Evolutionary conservation across 2,797 vertebrate species (phyloP), one percentile per base, ranked within the genome.

Genomic region (Halcyon leucocephala): DNA sequence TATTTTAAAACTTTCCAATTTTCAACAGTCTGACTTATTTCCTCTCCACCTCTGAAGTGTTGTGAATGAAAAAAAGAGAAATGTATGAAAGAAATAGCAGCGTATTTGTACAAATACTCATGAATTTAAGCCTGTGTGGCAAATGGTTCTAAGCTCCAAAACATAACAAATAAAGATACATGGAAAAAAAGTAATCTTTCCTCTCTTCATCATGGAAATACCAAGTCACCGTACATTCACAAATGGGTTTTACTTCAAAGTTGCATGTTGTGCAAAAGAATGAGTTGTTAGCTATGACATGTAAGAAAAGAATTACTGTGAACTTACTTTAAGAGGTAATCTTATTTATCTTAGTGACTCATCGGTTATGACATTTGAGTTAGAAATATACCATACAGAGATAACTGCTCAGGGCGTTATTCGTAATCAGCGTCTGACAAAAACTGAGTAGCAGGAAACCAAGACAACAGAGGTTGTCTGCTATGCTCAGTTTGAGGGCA

Each of bases 341-440:
- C 93, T 84, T 93, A 66, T 78, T 96, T 92, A 78, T 93, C 72
- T 95, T 94, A 77, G 14, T 93, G 86, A 97, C 76, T 96, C 96
- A 96, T 29, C 94, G 79, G 78, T 71, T 94, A 91, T 84, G 94
- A 95, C 69, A 78, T 44, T 91, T 74, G 52, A 85, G 92, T 94
- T 82, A 96, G 88, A 90, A 89, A 80, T 80, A 84, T 49, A 78
- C 90, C 80, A 90, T 80, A 52, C 24, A 92, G 65, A 91, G 91
- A 96, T 95, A 96, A 89, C 69, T 83, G 46, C 77, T 83, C 54
- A 37, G 84, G 65, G 88, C 82, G 69, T 82, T 74, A 77, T 61
- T 88, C 4, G 2, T 91, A 97, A 97, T 94, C 96, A 78, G 87
- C 37, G 80, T 84, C 94, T 87, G 88, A 90, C 93, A 91, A 95